Conservation (phyloP, 2,113 vertebrate species). For the Melanotaenia duboulayi region DNA sequence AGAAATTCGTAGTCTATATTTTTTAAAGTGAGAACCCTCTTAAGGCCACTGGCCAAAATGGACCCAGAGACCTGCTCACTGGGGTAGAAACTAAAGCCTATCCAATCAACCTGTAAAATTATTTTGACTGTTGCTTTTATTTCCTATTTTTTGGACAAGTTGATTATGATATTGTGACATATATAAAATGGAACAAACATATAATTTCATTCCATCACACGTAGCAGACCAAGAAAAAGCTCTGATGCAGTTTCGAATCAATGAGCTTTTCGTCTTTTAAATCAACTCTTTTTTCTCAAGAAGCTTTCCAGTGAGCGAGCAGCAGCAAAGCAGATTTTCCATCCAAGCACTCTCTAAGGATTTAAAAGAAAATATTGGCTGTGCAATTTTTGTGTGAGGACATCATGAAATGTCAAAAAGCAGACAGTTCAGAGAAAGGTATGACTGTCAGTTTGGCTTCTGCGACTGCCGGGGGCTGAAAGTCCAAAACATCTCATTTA, state of each 20-base stretch:
- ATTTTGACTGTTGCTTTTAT: neutral
- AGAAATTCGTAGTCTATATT: conserved; percentile 21
- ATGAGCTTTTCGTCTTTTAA: conserved; percentile 27
- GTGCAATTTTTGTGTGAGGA: conserved; percentile 34
- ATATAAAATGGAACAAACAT: neutral
- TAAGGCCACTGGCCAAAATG: conserved; percentile 22
- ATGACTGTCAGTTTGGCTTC: conserved; percentile 34
- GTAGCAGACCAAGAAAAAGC: conserved; percentile 3
- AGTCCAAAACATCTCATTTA: conserved; percentile 22
- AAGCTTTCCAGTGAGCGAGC: conserved; percentile 18
- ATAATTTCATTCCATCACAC: conserved; percentile 5
- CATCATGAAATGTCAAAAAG: conserved; percentile 34
- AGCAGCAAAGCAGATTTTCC: conserved; percentile 7
- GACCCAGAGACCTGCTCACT: conserved; percentile 4
- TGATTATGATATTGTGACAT: neutral
- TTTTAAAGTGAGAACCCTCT: conserved; percentile 15
- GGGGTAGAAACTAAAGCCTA: conserved; percentile 10
- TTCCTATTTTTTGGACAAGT: neutral
- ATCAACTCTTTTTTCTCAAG: conserved; percentile 6
- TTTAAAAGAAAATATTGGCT: conserved; percentile 31
- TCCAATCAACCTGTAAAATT: neutral
- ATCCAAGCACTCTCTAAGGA: conserved; percentile 19
- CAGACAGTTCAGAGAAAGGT: conserved; percentile 38
- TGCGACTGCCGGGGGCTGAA: neutral
- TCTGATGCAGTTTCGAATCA: conserved; percentile 1